These are phyloP conservation scores for Eueides isabella DNA, from an alignment of 1,140 invertebrate genomes.

Conservation along the genomic window DNA sequence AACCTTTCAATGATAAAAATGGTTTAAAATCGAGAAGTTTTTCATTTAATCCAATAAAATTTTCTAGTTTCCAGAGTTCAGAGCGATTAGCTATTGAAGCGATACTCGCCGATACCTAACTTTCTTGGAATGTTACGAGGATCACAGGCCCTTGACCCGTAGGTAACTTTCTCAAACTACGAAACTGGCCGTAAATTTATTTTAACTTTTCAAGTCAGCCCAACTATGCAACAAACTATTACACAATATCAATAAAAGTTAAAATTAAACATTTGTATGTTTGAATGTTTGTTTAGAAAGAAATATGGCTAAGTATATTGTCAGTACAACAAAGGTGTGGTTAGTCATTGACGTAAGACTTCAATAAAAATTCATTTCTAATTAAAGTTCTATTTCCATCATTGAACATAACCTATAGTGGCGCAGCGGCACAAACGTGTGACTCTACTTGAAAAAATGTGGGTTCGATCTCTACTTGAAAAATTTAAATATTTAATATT, in stretches of 20 bases:
- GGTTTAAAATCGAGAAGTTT: not conserved
- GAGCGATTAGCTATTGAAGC: constrained; percentile 35
- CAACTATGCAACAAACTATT: constrained; percentile 33
- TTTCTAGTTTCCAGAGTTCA: constrained; percentile 24
- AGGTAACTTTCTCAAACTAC: constrained; percentile 59
- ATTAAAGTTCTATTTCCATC: no score
- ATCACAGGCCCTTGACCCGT: constrained; percentile 55
- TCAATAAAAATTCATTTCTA: no score
- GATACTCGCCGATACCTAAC: constrained; percentile 41
- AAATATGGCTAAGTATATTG: not conserved
- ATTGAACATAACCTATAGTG: no score
- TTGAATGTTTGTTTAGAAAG: not conserved
- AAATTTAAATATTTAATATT: no score
- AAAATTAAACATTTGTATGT: not conserved
- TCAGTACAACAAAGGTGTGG: not conserved
- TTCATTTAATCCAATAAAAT: constrained; percentile 1
- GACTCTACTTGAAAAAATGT: no score
- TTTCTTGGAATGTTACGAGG: constrained; percentile 48
- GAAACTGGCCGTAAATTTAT: constrained; percentile 55
- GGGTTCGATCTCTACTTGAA: no score
- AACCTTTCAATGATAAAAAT: no score
- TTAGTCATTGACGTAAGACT: no score
- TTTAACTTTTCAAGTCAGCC: constrained; percentile 47
- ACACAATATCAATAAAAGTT: not conserved
- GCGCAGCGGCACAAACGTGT: no score